Evolutionary conservation across 2,797 vertebrate species (phyloP).

Genomic region (Cyprinodon diabolis): DNA sequence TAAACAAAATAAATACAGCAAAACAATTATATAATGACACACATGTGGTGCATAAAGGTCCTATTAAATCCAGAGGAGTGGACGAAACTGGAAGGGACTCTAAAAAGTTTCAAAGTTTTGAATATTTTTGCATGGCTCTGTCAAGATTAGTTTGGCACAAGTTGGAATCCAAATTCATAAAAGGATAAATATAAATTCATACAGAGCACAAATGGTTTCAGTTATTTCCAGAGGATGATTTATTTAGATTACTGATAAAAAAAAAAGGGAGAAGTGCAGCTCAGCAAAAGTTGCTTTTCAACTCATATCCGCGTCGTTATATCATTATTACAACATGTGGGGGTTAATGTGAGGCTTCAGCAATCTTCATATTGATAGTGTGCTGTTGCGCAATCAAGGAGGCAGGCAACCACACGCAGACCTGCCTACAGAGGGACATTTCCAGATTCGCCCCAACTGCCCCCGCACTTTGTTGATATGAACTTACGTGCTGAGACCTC

Average conservation of each 20-base stretch:
- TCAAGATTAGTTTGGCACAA: neutral
- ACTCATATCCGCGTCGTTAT: conserved; percentile 1
- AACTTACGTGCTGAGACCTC: conserved; percentile 15
- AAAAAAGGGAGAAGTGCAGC: neutral
- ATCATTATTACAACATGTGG: conserved; percentile 9
- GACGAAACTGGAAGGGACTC: neutral
- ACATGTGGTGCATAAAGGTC: neutral
- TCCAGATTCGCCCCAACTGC: conserved; percentile 30
- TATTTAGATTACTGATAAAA: neutral
- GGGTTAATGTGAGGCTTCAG: conserved; percentile 36
- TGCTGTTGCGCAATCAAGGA: conserved; percentile 16
- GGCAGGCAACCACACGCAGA: conserved; percentile 34
- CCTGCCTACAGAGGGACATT: conserved; percentile 27
- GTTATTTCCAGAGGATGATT: conserved; percentile 1
- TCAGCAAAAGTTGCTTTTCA: neutral
- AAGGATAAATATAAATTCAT: neutral
- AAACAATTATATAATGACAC: no score
- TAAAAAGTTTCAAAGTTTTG: neutral
- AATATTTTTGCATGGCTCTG: neutral
- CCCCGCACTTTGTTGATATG: conserved; percentile 58
- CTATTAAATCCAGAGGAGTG: neutral
- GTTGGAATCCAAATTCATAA: conserved; percentile 1
- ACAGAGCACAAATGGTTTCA: neutral
- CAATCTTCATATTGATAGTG: conserved; percentile 9
- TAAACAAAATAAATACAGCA: no score